phyloP scores from a whole-genome alignment of 2,888 invertebrate genomes.

The Dryobotodes eremita region DNA sequence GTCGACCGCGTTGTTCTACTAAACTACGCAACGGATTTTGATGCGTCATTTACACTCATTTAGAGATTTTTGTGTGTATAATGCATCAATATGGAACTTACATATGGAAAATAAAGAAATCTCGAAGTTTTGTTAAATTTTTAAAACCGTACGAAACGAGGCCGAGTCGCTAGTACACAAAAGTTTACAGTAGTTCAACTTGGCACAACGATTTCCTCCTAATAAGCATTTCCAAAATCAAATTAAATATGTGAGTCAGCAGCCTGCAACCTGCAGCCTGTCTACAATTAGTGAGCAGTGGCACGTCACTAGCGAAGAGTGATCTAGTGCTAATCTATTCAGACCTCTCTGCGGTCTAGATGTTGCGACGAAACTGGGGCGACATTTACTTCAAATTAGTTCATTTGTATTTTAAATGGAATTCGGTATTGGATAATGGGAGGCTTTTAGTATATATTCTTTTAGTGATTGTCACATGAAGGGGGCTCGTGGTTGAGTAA shows the following conservation, averaged over 20 bases:
- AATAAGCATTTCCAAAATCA: constrained; percentile 8
- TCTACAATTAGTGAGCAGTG: neutral
- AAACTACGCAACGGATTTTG: too few relatives aligned
- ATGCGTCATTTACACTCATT: too few relatives aligned
- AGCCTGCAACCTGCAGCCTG: neutral
- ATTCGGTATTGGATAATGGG: neutral
- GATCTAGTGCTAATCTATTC: constrained; percentile 33
- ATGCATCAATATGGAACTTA: too few relatives aligned
- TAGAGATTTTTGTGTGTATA: too few relatives aligned
- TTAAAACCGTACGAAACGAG: too few relatives aligned
- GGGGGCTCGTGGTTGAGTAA: neutral
- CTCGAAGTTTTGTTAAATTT: too few relatives aligned
- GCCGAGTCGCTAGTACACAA: too few relatives aligned
- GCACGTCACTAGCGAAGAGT: constrained; percentile 5
- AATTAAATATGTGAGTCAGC: constrained; percentile 7
- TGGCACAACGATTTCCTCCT: neutral
- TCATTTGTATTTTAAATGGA: neutral
- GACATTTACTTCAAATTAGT: constrained; percentile 4
- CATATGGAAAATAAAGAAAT: too few relatives aligned
- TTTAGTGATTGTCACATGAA: neutral
- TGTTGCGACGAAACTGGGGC: neutral
- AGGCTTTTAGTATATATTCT: neutral
- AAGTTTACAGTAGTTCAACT: too few relatives aligned
- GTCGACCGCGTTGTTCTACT: too few relatives aligned
- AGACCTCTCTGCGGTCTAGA: constrained; percentile 19